Percentiles rank a stretch among this genome's conserved stretches.
Evolutionary conservation across 2,888 invertebrate species (phyloP).

Genomic region (Branchellion lobata): DNA sequence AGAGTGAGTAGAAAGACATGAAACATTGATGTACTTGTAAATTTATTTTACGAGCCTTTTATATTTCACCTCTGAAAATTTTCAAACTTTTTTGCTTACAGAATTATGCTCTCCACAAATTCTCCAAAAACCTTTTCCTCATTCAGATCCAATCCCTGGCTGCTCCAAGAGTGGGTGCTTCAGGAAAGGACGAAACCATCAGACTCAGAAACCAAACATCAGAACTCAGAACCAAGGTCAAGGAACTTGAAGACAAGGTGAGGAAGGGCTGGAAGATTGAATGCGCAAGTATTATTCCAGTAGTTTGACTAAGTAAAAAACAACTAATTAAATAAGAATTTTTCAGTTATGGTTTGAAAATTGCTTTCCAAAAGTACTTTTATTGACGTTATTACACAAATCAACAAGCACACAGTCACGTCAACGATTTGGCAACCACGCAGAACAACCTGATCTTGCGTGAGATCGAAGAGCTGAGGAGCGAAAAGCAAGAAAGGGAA

Average conservation of each 20-base stretch:
- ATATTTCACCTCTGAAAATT: no score
- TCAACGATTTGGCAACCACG: no score
- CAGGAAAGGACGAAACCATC: constrained; percentile 40
- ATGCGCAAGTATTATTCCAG: neutral
- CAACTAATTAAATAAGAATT: neutral
- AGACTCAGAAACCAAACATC: constrained; percentile 35
- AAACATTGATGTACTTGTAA: neutral
- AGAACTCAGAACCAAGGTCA: constrained; percentile 38
- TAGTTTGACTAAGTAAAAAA: no score
- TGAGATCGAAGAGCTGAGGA: constrained; percentile 63
- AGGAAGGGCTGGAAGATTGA: constrained; percentile 4
- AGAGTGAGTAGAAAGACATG: neutral
- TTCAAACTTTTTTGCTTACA: no score
- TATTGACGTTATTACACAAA: no score
- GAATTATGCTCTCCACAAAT: no score
- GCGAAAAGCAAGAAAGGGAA: constrained; percentile 64
- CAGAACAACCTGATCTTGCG: constrained; percentile 64
- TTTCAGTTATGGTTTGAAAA: no score
- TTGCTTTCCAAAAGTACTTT: no score
- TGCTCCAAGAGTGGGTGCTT: neutral
- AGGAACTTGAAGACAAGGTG: constrained; percentile 40
- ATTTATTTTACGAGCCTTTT: no score
- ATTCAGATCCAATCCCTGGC: constrained; percentile 38
- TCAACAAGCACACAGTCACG: no score
- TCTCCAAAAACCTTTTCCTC: no score